phyloP scores from a whole-genome alignment of 2,797 vertebrate species.

The Saxicola maurus region DNA sequence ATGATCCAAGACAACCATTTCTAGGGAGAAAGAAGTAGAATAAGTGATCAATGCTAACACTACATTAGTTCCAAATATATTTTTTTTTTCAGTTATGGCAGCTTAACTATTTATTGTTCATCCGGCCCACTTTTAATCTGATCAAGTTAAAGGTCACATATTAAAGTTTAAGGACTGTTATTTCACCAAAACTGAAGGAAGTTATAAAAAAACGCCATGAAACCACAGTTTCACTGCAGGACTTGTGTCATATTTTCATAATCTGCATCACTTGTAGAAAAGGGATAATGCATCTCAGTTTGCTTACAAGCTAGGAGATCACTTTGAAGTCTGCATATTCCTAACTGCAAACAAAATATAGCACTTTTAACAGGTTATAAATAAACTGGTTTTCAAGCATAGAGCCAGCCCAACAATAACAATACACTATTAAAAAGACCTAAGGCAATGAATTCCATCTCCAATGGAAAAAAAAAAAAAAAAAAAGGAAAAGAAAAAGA shows the following conservation, averaged over 20 bases:
- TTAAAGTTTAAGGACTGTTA: conserved; percentile 34
- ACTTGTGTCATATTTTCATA: conserved; percentile 41
- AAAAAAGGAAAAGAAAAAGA: not conserved
- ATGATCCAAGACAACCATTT: conserved; percentile 56
- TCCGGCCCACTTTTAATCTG: conserved; percentile 43
- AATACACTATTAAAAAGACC: conserved; percentile 81
- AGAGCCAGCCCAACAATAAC: conserved; percentile 79
- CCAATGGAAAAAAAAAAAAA: conserved; percentile 63
- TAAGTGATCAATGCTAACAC: conserved; percentile 36
- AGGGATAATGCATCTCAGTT: conserved; percentile 79
- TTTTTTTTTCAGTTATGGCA: not conserved
- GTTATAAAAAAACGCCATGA: conserved; percentile 1
- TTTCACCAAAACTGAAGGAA: conserved; percentile 52
- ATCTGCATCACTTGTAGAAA: conserved; percentile 65
- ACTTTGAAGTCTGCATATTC: conserved; percentile 74
- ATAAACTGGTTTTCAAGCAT: conserved; percentile 80
- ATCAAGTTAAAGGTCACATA: conserved; percentile 49
- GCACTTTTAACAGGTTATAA: conserved; percentile 78
- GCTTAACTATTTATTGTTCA: not conserved
- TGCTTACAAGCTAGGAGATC: conserved; percentile 77
- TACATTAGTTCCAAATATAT: conserved; percentile 11
- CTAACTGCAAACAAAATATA: conserved; percentile 79
- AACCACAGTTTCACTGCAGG: conserved; percentile 33
- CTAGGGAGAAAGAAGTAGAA: conserved; percentile 22
- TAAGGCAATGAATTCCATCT: conserved; percentile 85